Base-by-base conservation (phyloP, 1,140 invertebrate genomes). In the Bombus affinis region DNA sequence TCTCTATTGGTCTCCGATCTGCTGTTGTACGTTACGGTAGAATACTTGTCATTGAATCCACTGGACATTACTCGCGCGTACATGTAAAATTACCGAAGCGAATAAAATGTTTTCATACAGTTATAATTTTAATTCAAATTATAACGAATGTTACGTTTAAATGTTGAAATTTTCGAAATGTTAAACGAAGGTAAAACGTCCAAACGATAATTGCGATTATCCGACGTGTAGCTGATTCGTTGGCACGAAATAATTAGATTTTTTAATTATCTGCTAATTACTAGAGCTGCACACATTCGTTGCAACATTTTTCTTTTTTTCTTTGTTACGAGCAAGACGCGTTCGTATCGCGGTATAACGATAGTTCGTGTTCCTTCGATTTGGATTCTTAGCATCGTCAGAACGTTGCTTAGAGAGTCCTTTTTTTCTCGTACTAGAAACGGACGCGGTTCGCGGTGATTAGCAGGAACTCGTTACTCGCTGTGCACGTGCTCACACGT, bases 1-100 rank as follows among this genome's bases (percentile, higher is more conserved):
- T 82, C 72, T 37, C 86, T 79, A n/a, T 72, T 18, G 74, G 86
- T 73, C 80, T 88, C 83, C 71, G 71, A 77, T 65, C 35, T 37
- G 13, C 57, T 39, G 65, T 47, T 68, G 32, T 13, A 65, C 35
- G 57, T 65, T 78, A 66, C n/a, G 75, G 5, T 12, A 32, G 42
- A 62, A 32, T 15, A 59, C 35, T 62, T 65, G 62, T 66, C 75
- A 77, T 65, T 44, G 57, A 65, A 65, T 65, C 18, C 37, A 8
- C 12, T 8, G 8, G 25, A 18, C 75, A 6, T 28, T 9, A 9
- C 62, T 15, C 15, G n/a, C 6, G 2, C 15, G 15, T 35, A 66
- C 28, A n/a, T 4, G 15, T 32, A 15, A 53, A 15, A 35, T 66
- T 18, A 66, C 15, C 15, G 2, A 18, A 32, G 13, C n/a, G n/a